phyloP scores from a whole-genome alignment of 2,888 invertebrate species.

The Cactoblastis cactorum region DNA sequence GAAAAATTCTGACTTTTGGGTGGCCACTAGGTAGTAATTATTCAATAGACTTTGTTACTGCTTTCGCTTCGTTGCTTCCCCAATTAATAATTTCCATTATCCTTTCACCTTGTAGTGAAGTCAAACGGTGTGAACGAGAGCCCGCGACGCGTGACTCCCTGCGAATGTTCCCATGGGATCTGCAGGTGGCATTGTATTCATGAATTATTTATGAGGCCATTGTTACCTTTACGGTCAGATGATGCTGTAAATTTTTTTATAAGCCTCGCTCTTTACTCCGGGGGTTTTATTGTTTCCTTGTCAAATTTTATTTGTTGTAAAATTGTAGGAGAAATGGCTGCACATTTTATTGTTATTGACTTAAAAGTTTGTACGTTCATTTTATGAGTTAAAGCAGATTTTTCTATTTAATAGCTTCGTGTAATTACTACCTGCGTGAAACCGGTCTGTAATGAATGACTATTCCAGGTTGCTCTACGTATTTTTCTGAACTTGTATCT shows the following conservation, averaged over 20 bases:
- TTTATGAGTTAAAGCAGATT: background rate
- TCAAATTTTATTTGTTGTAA: background rate
- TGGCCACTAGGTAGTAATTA: background rate
- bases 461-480: background rate
- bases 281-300: background rate
- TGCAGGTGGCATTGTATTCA: constrained; percentile 53
- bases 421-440: background rate
- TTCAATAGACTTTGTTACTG: background rate
- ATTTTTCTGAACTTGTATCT: background rate
- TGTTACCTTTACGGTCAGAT: constrained; percentile 46
- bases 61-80: background rate
- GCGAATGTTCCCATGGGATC: constrained; percentile 55
- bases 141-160: constrained; percentile 50
- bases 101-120: constrained; percentile 17
- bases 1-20: background rate
- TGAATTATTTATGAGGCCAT: constrained; percentile 54
- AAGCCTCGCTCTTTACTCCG: background rate
- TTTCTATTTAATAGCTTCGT: background rate
- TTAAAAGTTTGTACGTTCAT: background rate
- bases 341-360: background rate
- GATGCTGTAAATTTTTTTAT: constrained; percentile 17
- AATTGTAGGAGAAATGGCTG: background rate
- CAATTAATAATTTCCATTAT: background rate
- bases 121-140: constrained; percentile 27
- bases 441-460: constrained; percentile 3